These are phyloP conservation scores for Ciconia stormi DNA, from an alignment of 2,113 vertebrate genomes.

Conservation along the genomic window DNA sequence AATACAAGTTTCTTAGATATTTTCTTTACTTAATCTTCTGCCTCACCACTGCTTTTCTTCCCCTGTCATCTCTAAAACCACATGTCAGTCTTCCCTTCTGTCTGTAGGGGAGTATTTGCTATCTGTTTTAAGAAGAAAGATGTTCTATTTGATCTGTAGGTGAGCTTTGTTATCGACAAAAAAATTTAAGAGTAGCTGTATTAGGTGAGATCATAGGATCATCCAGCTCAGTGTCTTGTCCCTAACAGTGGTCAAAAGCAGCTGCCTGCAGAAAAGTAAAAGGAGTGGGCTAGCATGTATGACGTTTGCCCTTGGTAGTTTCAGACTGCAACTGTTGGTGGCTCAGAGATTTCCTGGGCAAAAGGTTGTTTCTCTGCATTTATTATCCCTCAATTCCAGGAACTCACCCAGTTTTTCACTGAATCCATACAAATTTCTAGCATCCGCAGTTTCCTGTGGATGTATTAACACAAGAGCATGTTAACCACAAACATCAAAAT, in stretches of 20 bases:
- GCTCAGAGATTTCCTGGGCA: neutral
- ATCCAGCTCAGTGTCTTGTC: neutral
- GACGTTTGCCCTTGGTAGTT: neutral
- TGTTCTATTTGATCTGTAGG: neutral
- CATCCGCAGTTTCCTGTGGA: neutral
- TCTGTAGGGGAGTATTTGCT: neutral
- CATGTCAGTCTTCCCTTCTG: neutral
- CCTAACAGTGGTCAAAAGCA: neutral
- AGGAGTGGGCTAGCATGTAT: neutral
- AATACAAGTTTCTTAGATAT: neutral
- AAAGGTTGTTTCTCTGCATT: neutral
- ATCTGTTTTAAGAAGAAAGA: neutral
- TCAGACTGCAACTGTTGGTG: neutral
- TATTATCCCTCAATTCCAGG: neutral
- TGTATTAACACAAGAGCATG: neutral
- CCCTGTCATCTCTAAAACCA: neutral
- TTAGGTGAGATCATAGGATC: neutral
- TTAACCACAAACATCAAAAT: neutral
- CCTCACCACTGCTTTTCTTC: neutral
- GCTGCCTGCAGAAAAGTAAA: neutral
- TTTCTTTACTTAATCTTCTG: neutral
- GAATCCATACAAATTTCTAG: neutral
- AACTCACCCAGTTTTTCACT: neutral
- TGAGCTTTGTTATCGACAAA: neutral
- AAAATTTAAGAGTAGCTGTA: neutral